These are phyloP conservation scores for Trachurus trachurus DNA, from an alignment of 2,797 vertebrate species.

Conservation along the genomic window DNA sequence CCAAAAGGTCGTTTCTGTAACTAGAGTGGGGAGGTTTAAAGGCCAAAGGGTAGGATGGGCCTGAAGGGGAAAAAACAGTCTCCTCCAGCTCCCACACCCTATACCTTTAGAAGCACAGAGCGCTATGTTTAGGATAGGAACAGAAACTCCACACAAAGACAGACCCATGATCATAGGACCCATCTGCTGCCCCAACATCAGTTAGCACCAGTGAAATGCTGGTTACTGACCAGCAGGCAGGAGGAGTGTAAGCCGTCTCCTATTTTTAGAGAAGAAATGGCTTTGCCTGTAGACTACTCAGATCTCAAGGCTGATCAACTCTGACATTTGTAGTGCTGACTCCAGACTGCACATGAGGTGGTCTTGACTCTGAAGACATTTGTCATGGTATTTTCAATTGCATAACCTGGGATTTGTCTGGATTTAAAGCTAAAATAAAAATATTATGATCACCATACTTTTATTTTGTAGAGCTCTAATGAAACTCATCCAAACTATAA, in stretches of 20 bases:
- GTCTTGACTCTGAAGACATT: slow-evolving; percentile 17
- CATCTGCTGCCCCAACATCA: slow-evolving; percentile 26
- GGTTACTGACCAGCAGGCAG: slow-evolving; percentile 11
- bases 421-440: neutral
- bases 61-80: slow-evolving; percentile 70
- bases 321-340: slow-evolving; percentile 82
- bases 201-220: slow-evolving; percentile 26
- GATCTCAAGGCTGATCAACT: slow-evolving; percentile 62
- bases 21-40: slow-evolving; percentile 84
- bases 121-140: slow-evolving; percentile 71
- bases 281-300: slow-evolving; percentile 38
- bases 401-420: slow-evolving; percentile 12
- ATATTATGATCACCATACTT: neutral
- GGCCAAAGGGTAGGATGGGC: slow-evolving; percentile 81
- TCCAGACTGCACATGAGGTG: slow-evolving; percentile 32
- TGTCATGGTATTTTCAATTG: neutral
- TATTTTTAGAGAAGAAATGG: slow-evolving; percentile 78
- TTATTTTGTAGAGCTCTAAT: neutral
- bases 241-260: slow-evolving; percentile 15
- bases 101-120: slow-evolving; percentile 13
- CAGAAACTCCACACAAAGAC: slow-evolving; percentile 64
- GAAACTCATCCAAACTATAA: neutral
- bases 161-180: slow-evolving; percentile 23
- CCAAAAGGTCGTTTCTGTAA: slow-evolving; percentile 89
- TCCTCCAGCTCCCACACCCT: slow-evolving; percentile 15